phyloP scores from a whole-genome alignment of 2,113 vertebrate genomes.

The Spermophilus dauricus region DNA sequence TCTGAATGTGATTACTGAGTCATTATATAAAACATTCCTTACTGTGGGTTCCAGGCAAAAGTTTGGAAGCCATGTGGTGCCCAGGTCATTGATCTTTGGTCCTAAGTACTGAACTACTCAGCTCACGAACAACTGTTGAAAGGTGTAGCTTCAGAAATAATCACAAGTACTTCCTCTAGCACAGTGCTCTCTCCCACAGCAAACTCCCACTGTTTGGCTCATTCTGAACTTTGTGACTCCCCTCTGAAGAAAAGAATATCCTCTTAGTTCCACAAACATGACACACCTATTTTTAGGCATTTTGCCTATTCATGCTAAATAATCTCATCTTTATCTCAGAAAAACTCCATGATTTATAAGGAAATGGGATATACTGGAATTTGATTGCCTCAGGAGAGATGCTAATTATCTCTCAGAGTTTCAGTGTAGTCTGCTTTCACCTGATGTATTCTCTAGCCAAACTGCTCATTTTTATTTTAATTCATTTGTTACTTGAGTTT shows the following conservation, averaged over 20 bases:
- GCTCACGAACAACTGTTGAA: neutral
- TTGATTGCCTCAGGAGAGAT: neutral
- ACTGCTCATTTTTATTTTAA: neutral
- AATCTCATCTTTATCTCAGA: neutral
- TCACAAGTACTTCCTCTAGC: neutral
- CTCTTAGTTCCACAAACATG: neutral
- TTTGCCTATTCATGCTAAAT: neutral
- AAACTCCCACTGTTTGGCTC: neutral
- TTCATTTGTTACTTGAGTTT: slow-evolving; percentile 36
- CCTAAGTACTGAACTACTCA: neutral
- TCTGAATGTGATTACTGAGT: neutral
- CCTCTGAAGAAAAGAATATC: slow-evolving; percentile 15
- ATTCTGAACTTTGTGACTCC: neutral
- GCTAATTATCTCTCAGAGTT: neutral
- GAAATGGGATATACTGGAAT: neutral
- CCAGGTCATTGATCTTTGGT: neutral
- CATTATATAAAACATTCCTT: slow-evolving; percentile 48
- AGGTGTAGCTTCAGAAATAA: slow-evolving; percentile 1
- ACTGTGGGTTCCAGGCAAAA: neutral
- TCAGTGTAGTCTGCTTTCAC: slow-evolving; percentile 8
- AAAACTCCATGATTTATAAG: neutral
- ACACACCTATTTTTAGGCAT: slow-evolving; percentile 17
- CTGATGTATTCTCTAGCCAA: slow-evolving; percentile 17
- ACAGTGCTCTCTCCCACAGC: neutral
- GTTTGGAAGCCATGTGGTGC: neutral